phyloP scores from a whole-genome alignment of 2,888 invertebrate species.

The Cheilosia impressa region DNA sequence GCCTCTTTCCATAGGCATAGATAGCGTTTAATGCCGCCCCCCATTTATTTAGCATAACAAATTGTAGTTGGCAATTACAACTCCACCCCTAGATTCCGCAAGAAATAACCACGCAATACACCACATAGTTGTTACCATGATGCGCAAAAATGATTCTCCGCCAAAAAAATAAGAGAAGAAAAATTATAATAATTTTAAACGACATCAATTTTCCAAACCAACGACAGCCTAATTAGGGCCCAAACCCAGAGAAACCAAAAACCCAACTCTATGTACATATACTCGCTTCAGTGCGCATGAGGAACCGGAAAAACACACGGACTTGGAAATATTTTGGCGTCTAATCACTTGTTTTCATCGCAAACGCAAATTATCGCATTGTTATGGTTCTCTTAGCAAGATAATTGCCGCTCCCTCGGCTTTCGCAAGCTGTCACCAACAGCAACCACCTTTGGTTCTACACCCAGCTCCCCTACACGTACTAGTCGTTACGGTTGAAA shows the following conservation, averaged over 20 bases:
- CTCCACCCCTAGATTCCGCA: constrained; percentile 22
- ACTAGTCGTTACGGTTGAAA: constrained; percentile 47
- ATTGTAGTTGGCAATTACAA: constrained; percentile 66
- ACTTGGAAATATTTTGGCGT: constrained; percentile 69
- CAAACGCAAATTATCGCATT: constrained; percentile 70
- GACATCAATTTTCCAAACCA: constrained; percentile 63
- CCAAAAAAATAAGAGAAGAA: background rate
- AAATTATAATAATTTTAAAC: constrained; percentile 61
- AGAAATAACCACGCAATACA: constrained; percentile 50
- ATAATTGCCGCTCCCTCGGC: constrained; percentile 68
- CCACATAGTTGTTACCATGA: constrained; percentile 10
- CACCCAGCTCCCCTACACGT: background rate
- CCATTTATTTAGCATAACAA: constrained; percentile 40
- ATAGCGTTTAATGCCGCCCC: constrained; percentile 16
- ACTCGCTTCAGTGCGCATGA: background rate
- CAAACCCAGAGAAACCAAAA: background rate
- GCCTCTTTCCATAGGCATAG: background rate
- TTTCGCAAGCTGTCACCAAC: constrained; percentile 71
- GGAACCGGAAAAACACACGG: constrained; percentile 66
- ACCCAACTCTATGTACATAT: background rate
- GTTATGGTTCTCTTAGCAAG: constrained; percentile 67
- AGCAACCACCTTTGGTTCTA: constrained; percentile 39
- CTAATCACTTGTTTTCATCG: constrained; percentile 74
- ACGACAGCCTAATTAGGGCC: constrained; percentile 69
- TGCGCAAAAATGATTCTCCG: background rate